Evolutionary conservation across 2,113 vertebrate genomes (phyloP), one percentile per base, ranked within the genome.

Genomic region (Nerophis ophidion): DNA sequence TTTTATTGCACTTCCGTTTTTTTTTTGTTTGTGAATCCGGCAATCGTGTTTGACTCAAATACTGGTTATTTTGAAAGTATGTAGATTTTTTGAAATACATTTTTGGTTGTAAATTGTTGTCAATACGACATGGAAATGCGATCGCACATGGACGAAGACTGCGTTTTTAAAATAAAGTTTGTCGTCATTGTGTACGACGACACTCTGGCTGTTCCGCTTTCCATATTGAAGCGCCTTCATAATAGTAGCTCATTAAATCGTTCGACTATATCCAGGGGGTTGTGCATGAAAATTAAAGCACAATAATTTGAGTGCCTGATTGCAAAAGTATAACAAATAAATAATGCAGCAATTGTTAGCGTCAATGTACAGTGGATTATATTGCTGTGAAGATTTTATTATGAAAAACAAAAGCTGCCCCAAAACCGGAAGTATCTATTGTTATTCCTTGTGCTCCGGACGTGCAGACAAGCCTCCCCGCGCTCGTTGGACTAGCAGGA

Each of bases 401-500:
- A 1, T 84, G 84, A 88, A 85, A 35, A 52, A 15, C 2, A 0
- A 1, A 0, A 38, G 5, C 9, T n/a, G 13, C 7, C 4, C 7
- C 0, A 6, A 46, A 26, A 42, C 61, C 78, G 86, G 86, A 88
- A 84, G 75, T 77, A 26, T 57, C 66, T 71, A 36, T 13, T 11
- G 47, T 64, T 35, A 48, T 68, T 72, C 61, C 48, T 51, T 0
- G 61, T 47, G 63, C 67, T 77, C 76, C 64, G 54, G 69, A 71
- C 67, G 56, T 72, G 16, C 53, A 68, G 69, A 58, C 71, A 77
- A 62, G 53, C 70, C 67, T 73, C 70, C 76, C 80, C 78, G 82
- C 77, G 79, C 75, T 80, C 66, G 33, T 53, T 68, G 44, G 59
- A 73, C 70, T 76, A 84, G 78, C 82, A 70, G 56, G 77, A 78